A percentile compares a stretch with the other conserved stretches of the same genome.
Evolutionary conservation across 1,140 invertebrate genomes (phyloP).

Genomic region (Ceratina australensis): DNA sequence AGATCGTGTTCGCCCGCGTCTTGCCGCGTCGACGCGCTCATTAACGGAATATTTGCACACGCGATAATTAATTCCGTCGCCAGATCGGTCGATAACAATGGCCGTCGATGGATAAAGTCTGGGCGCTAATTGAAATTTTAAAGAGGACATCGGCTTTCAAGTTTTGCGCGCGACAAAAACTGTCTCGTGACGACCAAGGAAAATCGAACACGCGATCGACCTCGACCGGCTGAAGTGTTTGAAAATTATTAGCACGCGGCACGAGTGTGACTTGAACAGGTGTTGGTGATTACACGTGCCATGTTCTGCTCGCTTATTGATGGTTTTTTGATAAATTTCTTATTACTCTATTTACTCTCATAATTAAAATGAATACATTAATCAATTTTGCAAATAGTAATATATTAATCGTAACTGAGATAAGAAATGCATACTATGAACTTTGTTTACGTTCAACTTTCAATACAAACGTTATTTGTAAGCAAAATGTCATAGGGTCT

Average conservation of each 20-base stretch:
- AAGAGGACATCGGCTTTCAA: slow-evolving; percentile 6
- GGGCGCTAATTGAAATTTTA: slow-evolving; percentile 40
- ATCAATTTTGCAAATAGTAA: too few species aligned
- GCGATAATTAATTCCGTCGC: slow-evolving; percentile 31
- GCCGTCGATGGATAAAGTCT: slow-evolving; percentile 12
- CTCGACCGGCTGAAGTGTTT: not conserved
- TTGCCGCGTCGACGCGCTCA: not conserved
- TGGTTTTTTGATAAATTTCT: not conserved
- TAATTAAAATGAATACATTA: too few species aligned
- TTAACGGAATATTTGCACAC: slow-evolving; percentile 33
- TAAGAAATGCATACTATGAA: too few species aligned
- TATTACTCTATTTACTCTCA: not conserved
- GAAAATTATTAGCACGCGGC: not conserved
- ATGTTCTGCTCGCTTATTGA: too few species aligned
- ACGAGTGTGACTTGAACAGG: not conserved
- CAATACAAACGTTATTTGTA: too few species aligned
- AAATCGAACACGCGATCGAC: slow-evolving; percentile 7
- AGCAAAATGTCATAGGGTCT: too few species aligned
- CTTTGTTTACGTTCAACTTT: too few species aligned
- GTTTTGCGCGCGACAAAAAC: not conserved
- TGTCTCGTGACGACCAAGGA: not conserved
- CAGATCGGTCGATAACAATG: slow-evolving; percentile 37
- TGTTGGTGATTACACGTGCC: not conserved
- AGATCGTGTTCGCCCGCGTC: not conserved
- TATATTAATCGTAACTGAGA: too few species aligned